Evolutionary conservation across 2,113 vertebrate species (phyloP).

Genomic region (Puntigrus tetrazona): DNA sequence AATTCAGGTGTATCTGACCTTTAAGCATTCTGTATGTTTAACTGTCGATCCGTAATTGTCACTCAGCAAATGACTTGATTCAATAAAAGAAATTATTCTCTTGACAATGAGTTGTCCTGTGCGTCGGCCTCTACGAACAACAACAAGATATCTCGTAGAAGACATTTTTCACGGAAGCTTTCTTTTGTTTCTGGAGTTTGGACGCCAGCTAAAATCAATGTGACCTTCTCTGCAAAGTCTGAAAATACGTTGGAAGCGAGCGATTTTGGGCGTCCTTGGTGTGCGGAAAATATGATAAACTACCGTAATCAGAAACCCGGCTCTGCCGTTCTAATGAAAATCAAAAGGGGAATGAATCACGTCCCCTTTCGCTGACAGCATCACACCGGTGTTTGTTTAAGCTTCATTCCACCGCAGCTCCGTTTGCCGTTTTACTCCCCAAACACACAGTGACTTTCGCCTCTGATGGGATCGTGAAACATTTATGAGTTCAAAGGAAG

Average conservation of each 20-base stretch:
- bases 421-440: background rate
- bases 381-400: constrained; percentile 1
- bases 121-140: no score
- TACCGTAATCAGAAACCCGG: background rate
- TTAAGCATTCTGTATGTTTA: constrained; percentile 22
- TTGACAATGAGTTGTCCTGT: background rate
- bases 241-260: background rate
- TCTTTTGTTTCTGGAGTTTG: background rate
- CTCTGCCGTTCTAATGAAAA: background rate
- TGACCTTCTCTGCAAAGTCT: background rate
- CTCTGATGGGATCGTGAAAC: background rate
- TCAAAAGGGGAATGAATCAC: constrained; percentile 5
- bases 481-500: background rate
- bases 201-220: background rate
- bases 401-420: background rate
- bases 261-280: background rate
- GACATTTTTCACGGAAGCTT: background rate
- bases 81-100: constrained; percentile 17
- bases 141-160: no score
- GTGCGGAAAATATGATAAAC: background rate
- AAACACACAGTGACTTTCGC: constrained; percentile 13
- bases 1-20: constrained; percentile 62
- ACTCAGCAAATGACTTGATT: constrained; percentile 4
- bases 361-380: background rate
- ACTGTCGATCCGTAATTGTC: constrained; percentile 25